Evolutionary conservation across 2,797 vertebrate genomes (phyloP).

Genomic region (Enteromius afrohamiltoni): DNA sequence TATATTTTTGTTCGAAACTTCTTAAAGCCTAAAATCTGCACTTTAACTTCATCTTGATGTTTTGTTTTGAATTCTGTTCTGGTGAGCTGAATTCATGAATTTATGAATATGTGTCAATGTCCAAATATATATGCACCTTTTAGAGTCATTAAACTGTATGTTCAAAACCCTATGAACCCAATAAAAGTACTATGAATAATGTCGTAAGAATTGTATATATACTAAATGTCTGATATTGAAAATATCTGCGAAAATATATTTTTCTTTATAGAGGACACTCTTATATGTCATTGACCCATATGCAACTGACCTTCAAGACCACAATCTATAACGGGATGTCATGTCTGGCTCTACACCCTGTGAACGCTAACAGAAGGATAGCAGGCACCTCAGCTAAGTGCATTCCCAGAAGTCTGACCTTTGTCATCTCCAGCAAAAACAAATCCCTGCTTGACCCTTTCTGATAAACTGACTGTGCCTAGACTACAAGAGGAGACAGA

Average conservation of each 20-base stretch:
- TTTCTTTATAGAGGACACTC: neutral
- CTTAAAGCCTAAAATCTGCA: too few species aligned
- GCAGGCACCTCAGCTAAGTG: slow-evolving; percentile 78
- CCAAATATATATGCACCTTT: neutral
- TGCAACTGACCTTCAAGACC: slow-evolving; percentile 50
- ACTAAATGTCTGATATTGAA: neutral
- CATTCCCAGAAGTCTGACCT: slow-evolving; percentile 74
- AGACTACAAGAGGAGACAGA: slow-evolving; percentile 65
- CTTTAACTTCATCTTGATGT: too few species aligned
- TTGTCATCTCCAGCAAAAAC: slow-evolving; percentile 58
- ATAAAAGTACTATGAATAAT: too few species aligned
- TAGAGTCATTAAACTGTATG: neutral
- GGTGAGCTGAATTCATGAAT: neutral
- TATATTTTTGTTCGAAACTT: too few species aligned
- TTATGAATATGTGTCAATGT: neutral
- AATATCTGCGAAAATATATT: neutral
- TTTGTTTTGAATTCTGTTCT: too few species aligned
- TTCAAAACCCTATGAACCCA: neutral
- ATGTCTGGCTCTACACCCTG: slow-evolving; percentile 71
- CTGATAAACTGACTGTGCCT: slow-evolving; percentile 80
- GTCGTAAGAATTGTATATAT: neutral
- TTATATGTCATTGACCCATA: slow-evolving; percentile 38
- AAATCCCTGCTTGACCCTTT: slow-evolving; percentile 78
- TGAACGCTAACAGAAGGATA: slow-evolving; percentile 70
- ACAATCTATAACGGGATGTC: slow-evolving; percentile 46